Evolutionary conservation across 2,888 invertebrate species (phyloP), one percentile per base, ranked within the genome.

Genomic region (Diadegma fenestrale): DNA sequence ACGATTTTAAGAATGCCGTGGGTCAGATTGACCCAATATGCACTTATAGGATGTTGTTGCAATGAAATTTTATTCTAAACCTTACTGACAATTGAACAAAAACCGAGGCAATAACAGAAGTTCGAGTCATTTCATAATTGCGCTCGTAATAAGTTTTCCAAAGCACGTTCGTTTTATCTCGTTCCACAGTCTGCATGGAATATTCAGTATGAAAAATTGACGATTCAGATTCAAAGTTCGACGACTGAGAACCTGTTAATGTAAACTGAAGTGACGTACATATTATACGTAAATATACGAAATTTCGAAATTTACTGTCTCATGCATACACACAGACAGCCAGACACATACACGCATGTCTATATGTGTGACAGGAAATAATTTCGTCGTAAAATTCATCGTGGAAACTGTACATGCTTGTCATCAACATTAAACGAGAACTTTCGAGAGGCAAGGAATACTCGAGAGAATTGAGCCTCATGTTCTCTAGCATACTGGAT

Each of bases 381-480:
- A 71, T 76, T 51, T 76, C 14, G 48, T 51, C 82, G 43, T 76
- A 63, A 76, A 69, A 75, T 81, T 81, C 64, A 80, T 66, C 19
- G 43, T 43, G 48, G 54, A 80, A 54, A 73, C 33, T 68, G 58
- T 48, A 41, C 45, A 48, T 19, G 69, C 71, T 63, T 79, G 71
- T 71, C 69, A 48, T 71, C 37, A 58, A 33, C 71, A 54, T 78
- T 78, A 63, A 68, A 78, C 58, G 78, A 26, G 54, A 79, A 79
- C 45, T 63, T 48, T 71, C 61, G 30, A 61, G 54, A 54, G 72
- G 30, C 41, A n/a, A 10, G 37, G 30, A 63, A 63, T 66, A 45
- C 79, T 71, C 79, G 71, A 33, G 79, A 69, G 79, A 79, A 79
- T 69, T 43, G 63, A 69, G 30, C 63, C 79, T 79, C 61, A 37